A percentile compares a stretch with the other conserved stretches of the same genome.
Conservation (phyloP, 2,888 invertebrate species). For the Mactromeris polynyma region DNA sequence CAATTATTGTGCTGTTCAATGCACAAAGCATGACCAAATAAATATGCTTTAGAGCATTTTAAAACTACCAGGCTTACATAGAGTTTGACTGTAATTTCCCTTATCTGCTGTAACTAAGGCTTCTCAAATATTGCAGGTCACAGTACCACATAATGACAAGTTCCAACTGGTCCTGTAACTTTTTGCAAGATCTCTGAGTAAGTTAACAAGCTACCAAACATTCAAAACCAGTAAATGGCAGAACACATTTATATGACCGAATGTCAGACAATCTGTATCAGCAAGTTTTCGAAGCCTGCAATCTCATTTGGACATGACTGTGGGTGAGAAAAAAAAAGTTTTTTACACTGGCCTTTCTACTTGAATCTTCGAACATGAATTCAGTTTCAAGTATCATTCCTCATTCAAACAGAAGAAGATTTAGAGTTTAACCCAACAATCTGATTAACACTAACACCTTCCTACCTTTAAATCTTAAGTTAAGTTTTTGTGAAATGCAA, state of each 20-base stretch:
- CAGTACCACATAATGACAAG: no score
- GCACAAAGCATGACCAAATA: no score
- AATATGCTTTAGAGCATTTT: no score
- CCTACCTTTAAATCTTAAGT: slow-evolving; percentile 28
- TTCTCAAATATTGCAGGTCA: no score
- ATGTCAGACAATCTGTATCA: background rate
- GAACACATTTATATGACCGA: background rate
- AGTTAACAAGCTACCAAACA: no score
- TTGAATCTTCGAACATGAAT: background rate
- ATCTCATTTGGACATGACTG: background rate
- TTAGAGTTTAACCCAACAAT: slow-evolving; percentile 21
- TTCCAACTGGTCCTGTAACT: no score
- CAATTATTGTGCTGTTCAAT: no score
- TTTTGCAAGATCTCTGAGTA: no score
- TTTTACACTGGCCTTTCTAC: background rate
- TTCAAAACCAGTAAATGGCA: no score
- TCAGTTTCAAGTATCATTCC: background rate
- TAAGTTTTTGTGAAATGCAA: slow-evolving; percentile 37
- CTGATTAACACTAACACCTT: slow-evolving; percentile 39
- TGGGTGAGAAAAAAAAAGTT: background rate
- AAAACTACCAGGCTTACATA: no score
- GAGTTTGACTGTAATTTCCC: no score
- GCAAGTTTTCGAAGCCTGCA: background rate
- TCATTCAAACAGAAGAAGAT: background rate
- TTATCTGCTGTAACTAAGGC: no score